Evolutionary conservation across 2,888 invertebrate genomes (phyloP).

Genomic region (Clepsis dumicolana): DNA sequence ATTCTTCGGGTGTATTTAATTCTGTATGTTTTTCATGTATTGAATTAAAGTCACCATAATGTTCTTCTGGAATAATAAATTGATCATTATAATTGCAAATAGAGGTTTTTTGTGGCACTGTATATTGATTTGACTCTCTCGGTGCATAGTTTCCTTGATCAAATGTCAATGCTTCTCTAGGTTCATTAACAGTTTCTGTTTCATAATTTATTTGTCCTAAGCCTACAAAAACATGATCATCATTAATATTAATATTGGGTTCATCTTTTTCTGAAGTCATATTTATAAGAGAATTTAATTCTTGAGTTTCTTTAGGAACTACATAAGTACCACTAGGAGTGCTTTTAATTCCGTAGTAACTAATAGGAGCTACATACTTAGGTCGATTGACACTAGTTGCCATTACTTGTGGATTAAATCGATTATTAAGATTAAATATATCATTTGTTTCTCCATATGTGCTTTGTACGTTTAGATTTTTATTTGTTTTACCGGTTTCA

Average conservation of each 20-base stretch:
- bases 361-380: not conserved
- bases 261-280: not conserved
- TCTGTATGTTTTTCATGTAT: not conserved
- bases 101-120: not conserved
- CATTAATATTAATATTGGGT: not conserved
- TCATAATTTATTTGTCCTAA: not conserved
- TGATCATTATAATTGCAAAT: not conserved
- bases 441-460: not conserved
- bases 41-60: not conserved
- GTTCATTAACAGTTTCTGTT: not conserved
- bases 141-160: not conserved
- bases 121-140: not conserved
- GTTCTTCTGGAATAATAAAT: not conserved
- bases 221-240: not conserved
- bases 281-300: not conserved
- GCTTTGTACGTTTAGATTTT: not conserved
- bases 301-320: not conserved
- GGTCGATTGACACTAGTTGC: not conserved
- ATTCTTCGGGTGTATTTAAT: not conserved
- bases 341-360: not conserved
- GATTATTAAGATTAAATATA: not conserved
- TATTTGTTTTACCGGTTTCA: not conserved
- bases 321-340: not conserved
- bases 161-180: not conserved
- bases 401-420: not conserved